Percentiles rank a stretch among this genome's conserved stretches.
These are phyloP conservation scores for Medauroidea extradentata DNA, from an alignment of 1,140 invertebrate genomes.

Conservation along the genomic window DNA sequence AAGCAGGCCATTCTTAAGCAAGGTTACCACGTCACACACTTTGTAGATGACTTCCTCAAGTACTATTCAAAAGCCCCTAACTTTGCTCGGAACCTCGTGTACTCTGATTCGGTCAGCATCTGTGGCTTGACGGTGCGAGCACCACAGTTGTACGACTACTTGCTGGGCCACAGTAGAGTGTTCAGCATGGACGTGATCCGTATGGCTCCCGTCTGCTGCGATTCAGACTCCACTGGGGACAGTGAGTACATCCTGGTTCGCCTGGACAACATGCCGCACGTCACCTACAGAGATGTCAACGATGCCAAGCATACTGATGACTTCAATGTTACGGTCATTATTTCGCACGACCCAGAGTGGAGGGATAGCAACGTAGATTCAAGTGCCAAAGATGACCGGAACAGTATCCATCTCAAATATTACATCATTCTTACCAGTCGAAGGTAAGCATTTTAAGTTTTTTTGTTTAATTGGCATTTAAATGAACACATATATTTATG, in stretches of 20 bases:
- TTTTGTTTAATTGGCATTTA: too few relatives aligned
- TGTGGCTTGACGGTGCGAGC: conserved; percentile 58
- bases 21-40: conserved; percentile 70
- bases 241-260: conserved; percentile 59
- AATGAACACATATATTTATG: too few relatives aligned
- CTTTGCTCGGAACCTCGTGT: conserved; percentile 73
- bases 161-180: conserved; percentile 63
- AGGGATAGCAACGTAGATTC: conserved; percentile 32
- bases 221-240: conserved; percentile 4
- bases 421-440: conserved; percentile 68
- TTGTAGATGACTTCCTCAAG: conserved; percentile 77
- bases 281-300: conserved; percentile 58
- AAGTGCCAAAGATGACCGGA: conserved; percentile 35
- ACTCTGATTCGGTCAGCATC: conserved; percentile 58
- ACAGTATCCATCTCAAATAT: conserved; percentile 59
- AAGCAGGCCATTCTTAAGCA: conserved; percentile 56
- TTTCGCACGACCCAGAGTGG: conserved; percentile 51
- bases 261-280: conserved; percentile 50
- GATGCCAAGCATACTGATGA: conserved; percentile 60
- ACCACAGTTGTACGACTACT: conserved; percentile 65
- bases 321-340: conserved; percentile 65
- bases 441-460: conserved; percentile 35
- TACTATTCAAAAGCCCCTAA: conserved; percentile 81
- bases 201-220: conserved; percentile 53
- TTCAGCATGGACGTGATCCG: conserved; percentile 65